Base-by-base conservation (phyloP, 1,140 invertebrate genomes). In the Paraescarpia echinospica region DNA sequence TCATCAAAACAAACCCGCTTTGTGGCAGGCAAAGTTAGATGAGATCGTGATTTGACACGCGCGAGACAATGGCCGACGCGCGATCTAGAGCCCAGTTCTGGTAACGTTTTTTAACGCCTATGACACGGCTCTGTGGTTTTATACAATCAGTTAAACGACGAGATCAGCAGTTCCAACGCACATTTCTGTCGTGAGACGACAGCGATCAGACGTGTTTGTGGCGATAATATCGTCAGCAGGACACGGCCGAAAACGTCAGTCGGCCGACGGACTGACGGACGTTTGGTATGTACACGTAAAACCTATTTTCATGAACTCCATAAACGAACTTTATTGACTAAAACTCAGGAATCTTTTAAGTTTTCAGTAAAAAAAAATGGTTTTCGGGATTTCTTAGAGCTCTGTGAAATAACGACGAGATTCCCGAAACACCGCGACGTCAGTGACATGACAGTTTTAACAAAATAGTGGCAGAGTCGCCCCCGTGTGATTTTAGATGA, bases 31-130 rank as follows among this genome's bases (percentile, higher is more conserved):
- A 27, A 77, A 77, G 59, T 22, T 27, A 77, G 27, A 27, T 77
- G 59, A 77, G 59, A 77, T 77, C 59, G 22, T 77, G 14, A 77
- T 77, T 77, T 77, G 59, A 77, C 59, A 77, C 59, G 59, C 59
- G 59, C 59, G 59, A 77, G 59, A 51, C 91, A 92, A 91, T 91
- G 88, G 48, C 35, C 48, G 51, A 90, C 92, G 51, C 92, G 91
- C 41, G 35, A 93, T 33, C 90, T 59, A 34, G 48, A 92, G 91
- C 92, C 91, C 77, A 90, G 91, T 93, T 77, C 59, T 77, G 14
- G 2, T 77, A 77, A 77, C 22, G 14, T 4, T 51, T n/a, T n/a
- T 22, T 77, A 77, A 0, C 6, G 91, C 41, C 92, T 51, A 34
- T 90, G 91, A 77, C 90, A 91, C 88, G 41, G 91, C 35, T 90